These are phyloP conservation scores for Reinhardtius hippoglossoides DNA, from an alignment of 2,113 vertebrate genomes.

Conservation along the genomic window DNA sequence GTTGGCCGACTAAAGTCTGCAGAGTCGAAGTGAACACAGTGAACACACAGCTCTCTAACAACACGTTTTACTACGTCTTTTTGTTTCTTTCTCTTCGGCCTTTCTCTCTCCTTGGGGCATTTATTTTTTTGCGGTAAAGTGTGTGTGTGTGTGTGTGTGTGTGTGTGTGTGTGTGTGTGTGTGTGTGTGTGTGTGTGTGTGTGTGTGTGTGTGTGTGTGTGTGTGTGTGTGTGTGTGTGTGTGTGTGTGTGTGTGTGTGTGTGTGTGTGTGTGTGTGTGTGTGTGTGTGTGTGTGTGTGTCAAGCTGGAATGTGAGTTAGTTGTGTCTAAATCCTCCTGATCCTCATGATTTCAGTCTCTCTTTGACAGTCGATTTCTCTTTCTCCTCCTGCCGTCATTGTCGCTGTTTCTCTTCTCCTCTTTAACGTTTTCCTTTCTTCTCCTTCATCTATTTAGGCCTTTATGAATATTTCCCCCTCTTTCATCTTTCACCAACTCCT, in stretches of 20 bases:
- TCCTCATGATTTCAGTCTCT: constrained; percentile 46
- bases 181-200: constrained; percentile 4
- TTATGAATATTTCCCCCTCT: neutral
- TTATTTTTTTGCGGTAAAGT: constrained; percentile 7
- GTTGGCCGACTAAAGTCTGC: constrained; percentile 46
- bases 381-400: constrained; percentile 7
- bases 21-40: constrained; percentile 20
- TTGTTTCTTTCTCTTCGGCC: constrained; percentile 17
- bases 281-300: too few species aligned
- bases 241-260: constrained; percentile 3
- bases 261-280: neutral
- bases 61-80: constrained; percentile 18
- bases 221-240: constrained; percentile 1
- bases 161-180: neutral
- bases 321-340: constrained; percentile 58
- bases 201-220: constrained; percentile 12
- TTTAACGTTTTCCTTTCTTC: neutral
- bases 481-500: constrained; percentile 6
- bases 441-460: constrained; percentile 1
- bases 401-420: constrained; percentile 6
- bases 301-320: constrained; percentile 66
- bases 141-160: constrained; percentile 4
- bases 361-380: constrained; percentile 2
- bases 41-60: constrained; percentile 35
- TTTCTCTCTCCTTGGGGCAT: constrained; percentile 35